These are phyloP conservation scores for Empidonax traillii DNA, from an alignment of 2,113 vertebrate species.

Conservation along the genomic window DNA sequence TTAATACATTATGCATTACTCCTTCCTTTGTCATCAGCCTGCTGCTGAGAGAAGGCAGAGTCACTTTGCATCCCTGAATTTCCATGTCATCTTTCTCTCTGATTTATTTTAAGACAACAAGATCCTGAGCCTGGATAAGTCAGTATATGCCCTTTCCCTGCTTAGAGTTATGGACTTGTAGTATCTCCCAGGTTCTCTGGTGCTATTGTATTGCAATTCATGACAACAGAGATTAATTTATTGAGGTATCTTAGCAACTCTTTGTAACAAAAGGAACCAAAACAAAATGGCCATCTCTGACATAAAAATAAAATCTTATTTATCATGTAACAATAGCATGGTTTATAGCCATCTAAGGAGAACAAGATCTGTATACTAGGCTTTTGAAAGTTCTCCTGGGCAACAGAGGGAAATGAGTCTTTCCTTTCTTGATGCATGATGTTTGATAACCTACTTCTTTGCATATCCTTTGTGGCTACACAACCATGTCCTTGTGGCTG, in stretches of 20 bases:
- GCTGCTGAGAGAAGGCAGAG: not conserved
- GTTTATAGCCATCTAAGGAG: not conserved
- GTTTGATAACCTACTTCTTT: not conserved
- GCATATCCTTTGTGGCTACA: not conserved
- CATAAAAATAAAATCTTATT: not conserved
- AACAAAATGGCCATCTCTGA: not conserved
- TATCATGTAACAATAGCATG: not conserved
- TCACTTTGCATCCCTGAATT: not conserved
- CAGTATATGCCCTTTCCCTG: not conserved
- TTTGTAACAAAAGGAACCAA: not conserved
- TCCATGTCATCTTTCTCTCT: not conserved
- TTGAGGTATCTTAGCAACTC: not conserved
- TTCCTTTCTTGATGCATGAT: not conserved
- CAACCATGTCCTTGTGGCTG: accelerated
- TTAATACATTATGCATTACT: not conserved
- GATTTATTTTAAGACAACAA: not conserved
- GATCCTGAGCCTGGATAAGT: not conserved
- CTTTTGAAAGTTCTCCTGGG: not conserved
- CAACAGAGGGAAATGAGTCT: not conserved
- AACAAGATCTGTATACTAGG: not conserved
- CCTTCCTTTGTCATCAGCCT: not conserved
- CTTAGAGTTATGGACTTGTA: not conserved
- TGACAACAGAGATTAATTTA: not conserved
- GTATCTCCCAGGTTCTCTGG: not conserved
- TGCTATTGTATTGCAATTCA: accelerated